phyloP scores from a whole-genome alignment of 2,888 invertebrate species.

The Stenchaetothrips biformis region DNA sequence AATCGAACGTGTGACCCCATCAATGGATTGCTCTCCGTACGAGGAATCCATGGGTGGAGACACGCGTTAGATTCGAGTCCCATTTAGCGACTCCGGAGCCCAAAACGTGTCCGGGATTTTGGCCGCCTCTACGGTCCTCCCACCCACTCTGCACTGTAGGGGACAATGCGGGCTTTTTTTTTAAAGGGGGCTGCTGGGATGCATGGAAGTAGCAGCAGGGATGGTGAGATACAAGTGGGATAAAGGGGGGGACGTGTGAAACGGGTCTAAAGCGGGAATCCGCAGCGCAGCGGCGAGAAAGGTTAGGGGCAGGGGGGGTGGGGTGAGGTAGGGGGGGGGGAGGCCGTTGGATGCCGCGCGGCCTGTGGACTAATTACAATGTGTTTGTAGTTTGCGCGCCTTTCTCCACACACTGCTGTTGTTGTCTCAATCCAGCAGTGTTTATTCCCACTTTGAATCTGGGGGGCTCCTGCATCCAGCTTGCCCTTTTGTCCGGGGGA shows the following conservation, averaged over 20 bases:
- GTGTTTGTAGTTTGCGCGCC: constrained; percentile 10
- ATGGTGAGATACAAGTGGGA: not conserved
- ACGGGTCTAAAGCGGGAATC: not conserved
- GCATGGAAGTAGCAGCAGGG: not conserved
- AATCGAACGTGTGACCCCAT: too few relatives aligned
- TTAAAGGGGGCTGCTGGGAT: not conserved
- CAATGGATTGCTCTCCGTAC: too few relatives aligned
- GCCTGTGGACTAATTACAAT: not conserved
- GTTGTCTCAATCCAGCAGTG: constrained; percentile 11
- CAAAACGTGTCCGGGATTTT: too few relatives aligned
- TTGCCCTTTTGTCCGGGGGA: not conserved
- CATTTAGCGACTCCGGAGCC: too few relatives aligned
- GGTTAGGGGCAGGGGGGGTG: not conserved
- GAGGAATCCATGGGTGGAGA: too few relatives aligned
- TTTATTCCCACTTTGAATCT: constrained; percentile 1
- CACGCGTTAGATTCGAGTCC: too few relatives aligned
- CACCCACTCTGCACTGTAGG: not conserved
- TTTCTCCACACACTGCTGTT: not conserved
- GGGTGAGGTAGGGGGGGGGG: too few relatives aligned
- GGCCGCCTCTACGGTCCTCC: too few relatives aligned
- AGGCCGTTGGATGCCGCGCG: not conserved
- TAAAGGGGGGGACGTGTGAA: not conserved
- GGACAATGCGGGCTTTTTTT: not conserved
- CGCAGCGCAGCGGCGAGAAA: not conserved
- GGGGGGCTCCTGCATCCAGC: not conserved